Base-by-base conservation (phyloP, 2,113 vertebrate genomes). In the Scolopax mira region DNA sequence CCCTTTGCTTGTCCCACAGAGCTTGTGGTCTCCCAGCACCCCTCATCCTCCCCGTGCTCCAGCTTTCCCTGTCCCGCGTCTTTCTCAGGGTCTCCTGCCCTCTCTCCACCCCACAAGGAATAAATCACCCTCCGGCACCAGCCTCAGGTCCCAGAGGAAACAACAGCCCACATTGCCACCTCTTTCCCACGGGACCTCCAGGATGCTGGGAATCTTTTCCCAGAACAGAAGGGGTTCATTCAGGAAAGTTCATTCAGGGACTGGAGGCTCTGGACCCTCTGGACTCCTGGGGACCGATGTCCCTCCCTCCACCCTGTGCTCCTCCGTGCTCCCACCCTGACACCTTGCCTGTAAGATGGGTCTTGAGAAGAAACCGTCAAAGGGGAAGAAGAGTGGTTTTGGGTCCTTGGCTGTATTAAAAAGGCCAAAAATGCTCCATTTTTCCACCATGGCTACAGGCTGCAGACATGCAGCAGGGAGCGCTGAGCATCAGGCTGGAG, bases 11-110 rank as follows among this genome's bases (percentile, higher is more conserved):
- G 33, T 12, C 9, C 24, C 57, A 5, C 10, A 3, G 35, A 0
- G 0, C 33, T 3, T 4, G 8, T 33, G n/a, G 54, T 66, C 62
- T 83, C 79, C 58, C 60, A 57, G 19, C 30, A 30, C n/a, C 72
- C 61, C 18, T 88, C 8, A 1, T 13, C 16, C 75, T 70, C 22
- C 70, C 41, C 0, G 0, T 85, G 91, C 33, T 64, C 62, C 6
- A 4, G 69, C 11, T 48, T 25, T 93, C 66, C 54, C 31, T 70
- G 46, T 54, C 31, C 52, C 2, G 14, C 0, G 0, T 52, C n/a
- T 90, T 96, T 96, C 94, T 90, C 96, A 94, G 90, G 90, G 93
- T 94, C 92, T 93, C 58, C 77, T 96, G 92, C 72, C 85, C 79
- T 95, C 62, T 73, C 65, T 89, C 69, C 65, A 90, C 19, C 70